phyloP scores from a whole-genome alignment of 2,113 vertebrate species.

The Leuciscus idus region DNA sequence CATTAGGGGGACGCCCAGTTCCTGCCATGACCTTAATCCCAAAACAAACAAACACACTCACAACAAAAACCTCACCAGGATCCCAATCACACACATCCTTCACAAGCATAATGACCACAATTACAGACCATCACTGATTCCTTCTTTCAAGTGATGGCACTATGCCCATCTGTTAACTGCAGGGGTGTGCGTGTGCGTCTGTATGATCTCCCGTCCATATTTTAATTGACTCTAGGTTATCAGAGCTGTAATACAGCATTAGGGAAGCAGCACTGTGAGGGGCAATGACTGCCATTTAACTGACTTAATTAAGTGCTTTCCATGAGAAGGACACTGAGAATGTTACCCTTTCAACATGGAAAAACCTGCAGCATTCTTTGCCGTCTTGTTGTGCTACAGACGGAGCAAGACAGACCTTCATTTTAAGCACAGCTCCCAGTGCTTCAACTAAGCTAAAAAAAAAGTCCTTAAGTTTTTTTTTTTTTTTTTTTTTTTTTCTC shows the following conservation, averaged over 20 bases:
- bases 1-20: conserved; percentile 56
- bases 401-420: neutral
- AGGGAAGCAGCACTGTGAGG: conserved; percentile 28
- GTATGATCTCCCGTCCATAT: conserved; percentile 38
- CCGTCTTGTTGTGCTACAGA: neutral
- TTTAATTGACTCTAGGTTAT: conserved; percentile 60
- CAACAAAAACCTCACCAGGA: conserved; percentile 45
- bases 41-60: conserved; percentile 36
- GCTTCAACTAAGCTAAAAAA: neutral
- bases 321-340: conserved; percentile 32
- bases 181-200: conserved; percentile 47
- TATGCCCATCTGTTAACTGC: conserved; percentile 68
- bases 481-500: neutral
- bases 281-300: conserved; percentile 22
- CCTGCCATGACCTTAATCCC: conserved; percentile 60
- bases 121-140: conserved; percentile 68
- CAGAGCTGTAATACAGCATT: conserved; percentile 44
- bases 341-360: neutral
- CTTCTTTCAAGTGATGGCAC: conserved; percentile 55
- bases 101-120: conserved; percentile 60
- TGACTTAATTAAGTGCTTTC: conserved; percentile 9
- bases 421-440: neutral
- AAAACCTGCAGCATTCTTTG: neutral
- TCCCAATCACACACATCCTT: conserved; percentile 58
- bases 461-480: neutral